phyloP scores from a whole-genome alignment of 2,888 invertebrate species.

The Aricia artaxerxes region DNA sequence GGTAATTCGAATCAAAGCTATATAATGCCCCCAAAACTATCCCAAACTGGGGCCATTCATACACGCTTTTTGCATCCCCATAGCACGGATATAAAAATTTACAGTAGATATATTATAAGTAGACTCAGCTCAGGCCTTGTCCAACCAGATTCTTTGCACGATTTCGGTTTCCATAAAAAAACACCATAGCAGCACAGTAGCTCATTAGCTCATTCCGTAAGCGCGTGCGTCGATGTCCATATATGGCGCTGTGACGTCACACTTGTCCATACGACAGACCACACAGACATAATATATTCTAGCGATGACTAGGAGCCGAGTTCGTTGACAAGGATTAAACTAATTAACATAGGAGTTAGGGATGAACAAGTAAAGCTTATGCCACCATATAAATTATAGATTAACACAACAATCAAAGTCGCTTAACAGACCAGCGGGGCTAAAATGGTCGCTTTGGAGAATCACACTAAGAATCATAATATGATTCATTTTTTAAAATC shows the following conservation, averaged over 20 bases:
- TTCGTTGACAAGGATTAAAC: neutral
- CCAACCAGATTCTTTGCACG: slow-evolving; percentile 9
- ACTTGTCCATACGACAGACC: slow-evolving; percentile 23
- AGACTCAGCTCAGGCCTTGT: neutral
- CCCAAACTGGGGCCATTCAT: neutral
- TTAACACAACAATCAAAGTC: too few relatives aligned
- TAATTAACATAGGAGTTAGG: neutral
- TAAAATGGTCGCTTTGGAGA: too few relatives aligned
- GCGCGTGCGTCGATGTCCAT: slow-evolving; percentile 21
- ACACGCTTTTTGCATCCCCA: too few relatives aligned
- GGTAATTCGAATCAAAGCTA: too few relatives aligned
- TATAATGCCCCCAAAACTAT: too few relatives aligned
- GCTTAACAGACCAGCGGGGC: too few relatives aligned
- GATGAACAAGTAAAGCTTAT: neutral
- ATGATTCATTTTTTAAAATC: too few relatives aligned
- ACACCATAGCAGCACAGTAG: slow-evolving; percentile 11
- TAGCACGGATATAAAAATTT: too few relatives aligned
- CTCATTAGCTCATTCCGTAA: slow-evolving; percentile 28
- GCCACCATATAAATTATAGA: neutral
- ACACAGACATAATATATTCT: slow-evolving; percentile 11
- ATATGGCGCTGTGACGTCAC: slow-evolving; percentile 22
- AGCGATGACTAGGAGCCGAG: neutral
- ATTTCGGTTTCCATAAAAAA: slow-evolving; percentile 5
- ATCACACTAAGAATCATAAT: too few relatives aligned
- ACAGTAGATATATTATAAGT: too few relatives aligned